Base-by-base conservation (phyloP, 92 coral and sea anemone genomes). In the Epizoanthus illoricatus region DNA sequence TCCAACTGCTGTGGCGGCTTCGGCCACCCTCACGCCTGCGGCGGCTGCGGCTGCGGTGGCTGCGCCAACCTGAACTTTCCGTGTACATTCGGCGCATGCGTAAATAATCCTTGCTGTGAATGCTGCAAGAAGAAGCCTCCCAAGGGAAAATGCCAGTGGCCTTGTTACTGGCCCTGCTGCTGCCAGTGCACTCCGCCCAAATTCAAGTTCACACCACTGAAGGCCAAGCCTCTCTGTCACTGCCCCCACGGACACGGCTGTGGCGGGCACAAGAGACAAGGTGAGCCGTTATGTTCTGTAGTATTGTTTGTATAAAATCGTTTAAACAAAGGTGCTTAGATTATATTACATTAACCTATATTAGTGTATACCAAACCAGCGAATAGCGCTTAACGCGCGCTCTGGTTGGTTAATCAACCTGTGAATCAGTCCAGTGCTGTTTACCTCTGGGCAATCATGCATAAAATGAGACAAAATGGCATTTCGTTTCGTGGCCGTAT, bases 91-190 rank as follows among this genome's bases (percentile, higher is more conserved):
- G 96, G 96, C 65, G 96, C 96, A 87, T 92, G 96, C 78, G 96
- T 92, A 11, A 92, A 92, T 85, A 92, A 92, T 49, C 96, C 96
- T 74, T 92, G 96, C 88, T 92, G 96, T 64, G 96, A 92, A 68
- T 92, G 96, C 72, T 92, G 96, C 69, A 72, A 90, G 86, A 85
- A 92, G 90, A 92, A 92, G 81, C 93, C 96, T 15, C 91, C 89
- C 18, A 81, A 87, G 58, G 96, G 96, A 80, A 92, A 90, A 82
- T 92, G 96, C 45, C 89, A 92, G 87, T 92, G 96, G 96, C 96
- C 96, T 28, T 92, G 96, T 89, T 86, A 86, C 85, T 92, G 96
- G 96, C 96, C 96, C 28, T 92, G 96, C 81, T 92, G 96, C 85
- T 92, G 96, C 71, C 75, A 87, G 79, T 91, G 95, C 57, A 90